Conservation (phyloP, 2,113 vertebrate genomes). For the Myotis yumanensis region DNA sequence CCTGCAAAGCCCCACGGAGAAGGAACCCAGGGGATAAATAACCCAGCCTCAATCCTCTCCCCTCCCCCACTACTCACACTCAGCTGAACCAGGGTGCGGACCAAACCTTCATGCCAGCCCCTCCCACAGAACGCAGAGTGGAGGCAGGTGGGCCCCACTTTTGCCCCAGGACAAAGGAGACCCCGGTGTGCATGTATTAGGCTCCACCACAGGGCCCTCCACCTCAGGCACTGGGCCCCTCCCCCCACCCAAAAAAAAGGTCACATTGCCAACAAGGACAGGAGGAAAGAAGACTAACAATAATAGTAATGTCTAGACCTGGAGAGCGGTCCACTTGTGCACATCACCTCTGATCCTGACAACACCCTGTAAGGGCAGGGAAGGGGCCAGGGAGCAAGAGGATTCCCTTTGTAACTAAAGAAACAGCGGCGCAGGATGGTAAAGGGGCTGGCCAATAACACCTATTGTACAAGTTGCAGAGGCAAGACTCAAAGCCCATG, state of each 20-base stretch:
- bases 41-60: neutral
- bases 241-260: neutral
- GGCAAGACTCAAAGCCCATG: neutral
- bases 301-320: neutral
- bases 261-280: neutral
- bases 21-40: neutral
- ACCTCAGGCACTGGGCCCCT: neutral
- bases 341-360: neutral
- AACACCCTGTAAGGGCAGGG: neutral
- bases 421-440: neutral
- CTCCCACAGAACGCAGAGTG: neutral
- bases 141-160: neutral
- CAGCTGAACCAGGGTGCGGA: neutral
- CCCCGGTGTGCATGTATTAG: neutral
- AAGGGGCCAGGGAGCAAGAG: neutral
- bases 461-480: neutral
- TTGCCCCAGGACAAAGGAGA: neutral
- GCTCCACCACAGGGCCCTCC: neutral
- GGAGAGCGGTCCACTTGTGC: neutral
- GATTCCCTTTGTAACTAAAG: neutral
- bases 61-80: neutral
- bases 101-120: neutral
- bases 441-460: neutral
- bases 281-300: neutral
- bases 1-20: fast-evolving